Conservation (phyloP, 35 echinoderm and acorn worm species). For the Lytechinus pictus region DNA sequence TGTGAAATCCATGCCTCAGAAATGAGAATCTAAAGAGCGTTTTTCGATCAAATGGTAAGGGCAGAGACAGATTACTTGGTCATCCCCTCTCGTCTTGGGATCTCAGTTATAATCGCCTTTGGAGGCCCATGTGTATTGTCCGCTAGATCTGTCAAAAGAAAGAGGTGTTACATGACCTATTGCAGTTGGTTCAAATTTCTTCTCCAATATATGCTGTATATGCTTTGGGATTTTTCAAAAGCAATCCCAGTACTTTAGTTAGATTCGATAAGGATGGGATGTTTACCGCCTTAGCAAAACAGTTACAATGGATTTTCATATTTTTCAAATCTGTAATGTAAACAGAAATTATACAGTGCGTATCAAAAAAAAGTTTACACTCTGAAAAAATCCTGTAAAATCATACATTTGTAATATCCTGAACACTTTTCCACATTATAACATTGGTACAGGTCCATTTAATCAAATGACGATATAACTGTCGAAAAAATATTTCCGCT, state of each 20-base stretch:
- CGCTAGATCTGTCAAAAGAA: neutral
- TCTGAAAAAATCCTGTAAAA: no score
- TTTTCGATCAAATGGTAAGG: neutral
- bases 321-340: no score
- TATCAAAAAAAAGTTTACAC: no score
- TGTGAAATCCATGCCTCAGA: neutral
- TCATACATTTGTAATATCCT: no score
- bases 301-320: neutral
- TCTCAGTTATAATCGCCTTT: neutral
- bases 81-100: neutral
- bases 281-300: neutral
- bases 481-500: no score
- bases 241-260: neutral
- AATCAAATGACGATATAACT: no score
- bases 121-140: neutral
- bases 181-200: neutral
- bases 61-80: neutral
- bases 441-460: no score
- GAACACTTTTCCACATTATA: no score
- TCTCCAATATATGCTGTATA: neutral
- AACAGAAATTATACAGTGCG: no score
- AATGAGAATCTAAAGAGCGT: conserved; percentile 18
- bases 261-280: neutral
- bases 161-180: conserved; percentile 1
- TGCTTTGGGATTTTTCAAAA: neutral